Base-by-base conservation (phyloP, 2,113 vertebrate genomes). In the Tachycineta bicolor region DNA sequence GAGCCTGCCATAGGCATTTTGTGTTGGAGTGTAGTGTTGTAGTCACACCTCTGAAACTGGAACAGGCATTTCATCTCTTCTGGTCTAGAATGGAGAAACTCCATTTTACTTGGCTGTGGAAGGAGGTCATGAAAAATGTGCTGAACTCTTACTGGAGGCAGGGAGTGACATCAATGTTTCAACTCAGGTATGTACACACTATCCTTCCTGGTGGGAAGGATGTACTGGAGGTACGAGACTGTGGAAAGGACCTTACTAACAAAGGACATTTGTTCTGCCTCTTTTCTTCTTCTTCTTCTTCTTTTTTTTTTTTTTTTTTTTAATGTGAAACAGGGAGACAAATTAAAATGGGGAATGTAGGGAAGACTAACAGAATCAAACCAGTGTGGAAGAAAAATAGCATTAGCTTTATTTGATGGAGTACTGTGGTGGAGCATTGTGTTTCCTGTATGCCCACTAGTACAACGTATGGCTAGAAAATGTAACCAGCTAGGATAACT, bases 71-170 rank as follows among this genome's bases (percentile, higher is more conserved):
- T 92, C 93, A 34, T 87, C 80, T 96, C 21, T 82, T 18, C 92
- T 97, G 74, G 22, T 81, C 83, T 81, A 99, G 99, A 98, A 98
- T 1, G 98, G 98, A 55, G 98, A 99, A 97, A 99, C 98, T 9
- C 97, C 98, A 19, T 98, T 99, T 97, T 99, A 98, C 89, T 96
- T 98, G 94, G 98, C 99, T 81, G 97, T 98, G 84, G 97, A 98
- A 81, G 98, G 97, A 50, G 95, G 97, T 53, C 94, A 98, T 76
- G 98, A 98, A 90, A 98, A 98, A 91, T 99, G 98, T 97, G 98
- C 98, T 44, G 87, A 98, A 89, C 93, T 98, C 29, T 94, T 99
- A 69, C 95, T 99, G 97, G 97, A 98, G 82, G 98, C 98, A 12
- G 98, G 97, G 86, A 99, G 99, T 96, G 98, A 99, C 73, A 98